A percentile compares a stretch with the other conserved stretches of the same genome.
Evolutionary conservation across 2,113 vertebrate species (phyloP).

Genomic region (Acanthochromis polyacanthus): DNA sequence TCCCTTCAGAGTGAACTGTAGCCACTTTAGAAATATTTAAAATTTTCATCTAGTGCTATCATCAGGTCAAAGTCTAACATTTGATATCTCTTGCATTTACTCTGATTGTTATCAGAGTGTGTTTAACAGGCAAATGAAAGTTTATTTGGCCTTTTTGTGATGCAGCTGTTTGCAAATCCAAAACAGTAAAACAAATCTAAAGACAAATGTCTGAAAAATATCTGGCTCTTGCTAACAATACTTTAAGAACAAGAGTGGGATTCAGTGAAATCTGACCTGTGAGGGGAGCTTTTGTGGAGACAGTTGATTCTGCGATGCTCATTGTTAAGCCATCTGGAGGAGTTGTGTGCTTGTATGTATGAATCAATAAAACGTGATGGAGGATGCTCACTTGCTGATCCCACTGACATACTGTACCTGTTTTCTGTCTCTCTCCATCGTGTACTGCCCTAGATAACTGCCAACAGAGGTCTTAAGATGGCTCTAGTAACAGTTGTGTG

Average conservation of each 20-base stretch:
- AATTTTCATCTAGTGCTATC: not conserved
- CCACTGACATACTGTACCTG: conserved; percentile 40
- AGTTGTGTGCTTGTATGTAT: conserved; percentile 28
- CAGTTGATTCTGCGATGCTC: conserved; percentile 25
- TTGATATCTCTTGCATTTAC: too few relatives aligned
- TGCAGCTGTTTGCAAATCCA: too few relatives aligned
- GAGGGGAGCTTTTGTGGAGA: conserved; percentile 26
- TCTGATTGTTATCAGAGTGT: too few relatives aligned
- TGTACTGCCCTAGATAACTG: conserved; percentile 38
- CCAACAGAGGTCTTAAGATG: conserved; percentile 35
- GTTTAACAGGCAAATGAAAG: too few relatives aligned
- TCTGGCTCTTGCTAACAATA: not conserved
- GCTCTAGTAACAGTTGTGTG: conserved; percentile 29
- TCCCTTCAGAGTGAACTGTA: not conserved
- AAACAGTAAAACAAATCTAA: too few relatives aligned
- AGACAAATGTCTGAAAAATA: not conserved
- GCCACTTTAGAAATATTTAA: not conserved
- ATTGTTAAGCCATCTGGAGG: conserved; percentile 24
- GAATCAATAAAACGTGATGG: conserved; percentile 48
- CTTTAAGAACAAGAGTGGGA: conserved; percentile 24
- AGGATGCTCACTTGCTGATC: conserved; percentile 29
- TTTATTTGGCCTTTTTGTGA: too few relatives aligned
- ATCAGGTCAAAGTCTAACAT: not conserved
- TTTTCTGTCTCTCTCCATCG: conserved; percentile 52
- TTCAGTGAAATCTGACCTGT: conserved; percentile 31